Evolutionary conservation across 2,888 invertebrate species (phyloP).

Genomic region (Tanytarsus gracilentus): DNA sequence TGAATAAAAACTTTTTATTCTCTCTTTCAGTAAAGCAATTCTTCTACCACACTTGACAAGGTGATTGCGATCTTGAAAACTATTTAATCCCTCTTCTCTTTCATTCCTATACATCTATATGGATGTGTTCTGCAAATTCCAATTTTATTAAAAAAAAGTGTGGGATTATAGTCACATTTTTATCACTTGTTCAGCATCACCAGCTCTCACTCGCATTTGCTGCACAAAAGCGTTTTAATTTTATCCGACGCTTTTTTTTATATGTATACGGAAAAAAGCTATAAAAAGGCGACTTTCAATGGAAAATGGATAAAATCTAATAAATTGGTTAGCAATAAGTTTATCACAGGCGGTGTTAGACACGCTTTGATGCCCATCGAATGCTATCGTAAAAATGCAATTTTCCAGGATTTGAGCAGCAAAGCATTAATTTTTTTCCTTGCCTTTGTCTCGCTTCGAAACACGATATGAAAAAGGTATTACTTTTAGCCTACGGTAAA

Average conservation of each 20-base stretch:
- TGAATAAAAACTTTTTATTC: no score
- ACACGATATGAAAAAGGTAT: not conserved
- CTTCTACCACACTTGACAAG: not conserved
- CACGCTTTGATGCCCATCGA: constrained; percentile 10
- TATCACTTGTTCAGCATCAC: constrained; percentile 15
- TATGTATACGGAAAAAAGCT: not conserved
- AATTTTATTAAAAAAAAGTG: not conserved
- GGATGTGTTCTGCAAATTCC: not conserved
- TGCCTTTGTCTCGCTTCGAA: not conserved
- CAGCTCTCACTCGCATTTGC: not conserved
- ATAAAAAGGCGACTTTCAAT: no score
- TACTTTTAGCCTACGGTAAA: not conserved
- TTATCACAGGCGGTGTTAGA: constrained; percentile 5
- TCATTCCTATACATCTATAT: not conserved
- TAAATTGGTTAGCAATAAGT: constrained; percentile 14
- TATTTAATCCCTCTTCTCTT: not conserved
- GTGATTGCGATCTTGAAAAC: constrained; percentile 10
- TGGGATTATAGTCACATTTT: constrained; percentile 9
- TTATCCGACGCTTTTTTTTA: not conserved
- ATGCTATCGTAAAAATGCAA: constrained; percentile 27
- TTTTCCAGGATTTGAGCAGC: constrained; percentile 25
- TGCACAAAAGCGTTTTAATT: not conserved
- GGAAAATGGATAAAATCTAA: constrained; percentile 13
- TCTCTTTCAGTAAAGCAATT: no score
- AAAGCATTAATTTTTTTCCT: not conserved